Base-by-base conservation (phyloP, 2,888 invertebrate genomes). In the Drosophila glabriapex region DNA sequence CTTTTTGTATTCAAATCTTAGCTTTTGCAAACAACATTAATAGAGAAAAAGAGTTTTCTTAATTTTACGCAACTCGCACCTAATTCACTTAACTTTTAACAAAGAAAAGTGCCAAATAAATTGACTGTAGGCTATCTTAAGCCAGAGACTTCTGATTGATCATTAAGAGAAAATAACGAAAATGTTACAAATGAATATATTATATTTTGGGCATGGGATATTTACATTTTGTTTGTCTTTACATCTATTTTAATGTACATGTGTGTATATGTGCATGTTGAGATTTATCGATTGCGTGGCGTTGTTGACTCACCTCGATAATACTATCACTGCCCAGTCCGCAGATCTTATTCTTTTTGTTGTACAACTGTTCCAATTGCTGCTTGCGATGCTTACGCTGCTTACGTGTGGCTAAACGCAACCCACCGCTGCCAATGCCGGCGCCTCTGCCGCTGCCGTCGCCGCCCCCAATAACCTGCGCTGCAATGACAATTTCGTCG, bases 321-420 rank as follows among this genome's bases (percentile, higher is more conserved):
- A 92, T 73, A 75, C 89, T 91, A 76, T 93, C 93, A 54, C 90
- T 92, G 77, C 91, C 91, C 73, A 92, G 81, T 41, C 92, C 91
- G 68, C 89, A 91, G 78, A 91, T 85, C 65, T 89, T 88, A 33
- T 82, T 82, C 72, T 80, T 78, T 16, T 59, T 84, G 63, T 74
- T 78, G 59, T 78, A 80, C 68, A 78, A 50, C 55, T 94, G 90
- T 91, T 95, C 80, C 73, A 74, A 68, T 66, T 76, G 76, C 53
- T 84, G 88, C 28, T 89, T 85, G 25, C 83, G 82, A 43, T 83
- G 79, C 52, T 67, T 75, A 25, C 76, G 64, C 54, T 82, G 77
- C 73, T 80, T 82, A 55, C 77, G 77, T 68, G 77, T 72, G 33
- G 87, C 82, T 37, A 89, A 67, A 70, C 85, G 83, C 63, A 87